Base-by-base conservation (phyloP, 2,113 vertebrate genomes). In the Micromys minutus region DNA sequence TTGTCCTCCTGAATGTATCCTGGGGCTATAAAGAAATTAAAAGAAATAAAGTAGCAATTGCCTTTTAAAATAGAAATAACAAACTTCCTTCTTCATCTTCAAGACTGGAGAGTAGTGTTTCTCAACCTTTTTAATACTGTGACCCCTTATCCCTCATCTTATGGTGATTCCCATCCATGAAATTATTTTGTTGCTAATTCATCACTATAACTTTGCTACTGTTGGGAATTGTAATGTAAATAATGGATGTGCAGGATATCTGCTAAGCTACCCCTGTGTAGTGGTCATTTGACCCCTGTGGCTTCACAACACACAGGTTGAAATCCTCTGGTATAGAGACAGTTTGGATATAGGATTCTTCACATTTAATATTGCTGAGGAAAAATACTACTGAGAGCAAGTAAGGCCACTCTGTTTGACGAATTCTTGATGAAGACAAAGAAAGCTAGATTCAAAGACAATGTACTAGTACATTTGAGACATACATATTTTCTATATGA, bases 61-160 rank as follows among this genome's bases (percentile, higher is more conserved):
- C 67, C 92, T 91, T 52, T 86, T 86, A 88, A 97, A 95, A 81
- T 24, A 95, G 11, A 94, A 65, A 52, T 65, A 67, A 29, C 13
- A 87, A 90, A 7, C 31, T 71, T 74, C 9, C 6, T 39, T 96
- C 52, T 16, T 89, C 87, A 76, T 69, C 69, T 93, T 71, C 36
- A 85, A 69, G 47, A 95, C 34, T 7, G 55, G 75, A 72, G 12
- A 94, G 83, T 22, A 59, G 22, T 59, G 79, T 21, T 29, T 5
- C 55, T 61, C 24, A 29, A 39, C 7, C 7, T 59, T 59, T 55
- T 36, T 81, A 26, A 24, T 39, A 22, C 36, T 16, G 24, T 11
- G 36, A 59, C n/a, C 0, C 12, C 39, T 39, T 39, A 26, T 26
- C 29, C 22, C 79, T 81, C 55, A 29, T 39, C 52, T 39, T 81